Evolutionary conservation across 2,888 invertebrate species (phyloP), one percentile per base, ranked within the genome.

Genomic region (Podabrus alpinus): DNA sequence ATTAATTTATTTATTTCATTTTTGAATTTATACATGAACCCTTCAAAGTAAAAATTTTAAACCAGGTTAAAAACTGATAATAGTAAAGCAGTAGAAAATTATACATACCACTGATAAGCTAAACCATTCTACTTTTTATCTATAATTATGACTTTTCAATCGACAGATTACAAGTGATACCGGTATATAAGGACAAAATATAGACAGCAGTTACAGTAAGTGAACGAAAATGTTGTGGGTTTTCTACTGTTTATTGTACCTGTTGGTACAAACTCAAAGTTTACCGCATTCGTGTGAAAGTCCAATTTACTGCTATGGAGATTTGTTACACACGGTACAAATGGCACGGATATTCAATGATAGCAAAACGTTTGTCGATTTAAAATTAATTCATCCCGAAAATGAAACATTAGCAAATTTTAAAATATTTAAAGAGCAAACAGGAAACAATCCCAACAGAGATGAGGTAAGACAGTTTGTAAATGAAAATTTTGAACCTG

Each of bases 331-430:
- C 13, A 70, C 74, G 3, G 68, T 77, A 1, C 77, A 77, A 60
- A n/a, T 70, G 61, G 66, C 74, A 9, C 66, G 70, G 2, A 19
- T 74, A 15, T 77, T 45, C 15, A 59, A 64, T 1, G 77, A 77
- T 9, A 45, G 73, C 24, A 77, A 77, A 64, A 68, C 74, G 9
- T 71, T 71, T 45, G 77, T 77, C 3, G 71, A 71, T 10, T 16
- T 69, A 15, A 74, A 70, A 59, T 73, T 72, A 66, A 71, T 66
- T 74, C 84, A 88, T 45, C 88, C 92, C 66, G 90, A 91, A 77
- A 88, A 90, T 76, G 88, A 87, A 71, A 92, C 92, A 0, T 85
- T 93, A 16, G 79, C 82, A 9, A 89, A 89, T 60, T 94, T 93
- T 82, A 85, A 90, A 0, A 81, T 84, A 15, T 87, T 94, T 45